These are phyloP conservation scores for Suricata suricatta DNA, from an alignment of 2,113 vertebrate species.

Conservation along the genomic window DNA sequence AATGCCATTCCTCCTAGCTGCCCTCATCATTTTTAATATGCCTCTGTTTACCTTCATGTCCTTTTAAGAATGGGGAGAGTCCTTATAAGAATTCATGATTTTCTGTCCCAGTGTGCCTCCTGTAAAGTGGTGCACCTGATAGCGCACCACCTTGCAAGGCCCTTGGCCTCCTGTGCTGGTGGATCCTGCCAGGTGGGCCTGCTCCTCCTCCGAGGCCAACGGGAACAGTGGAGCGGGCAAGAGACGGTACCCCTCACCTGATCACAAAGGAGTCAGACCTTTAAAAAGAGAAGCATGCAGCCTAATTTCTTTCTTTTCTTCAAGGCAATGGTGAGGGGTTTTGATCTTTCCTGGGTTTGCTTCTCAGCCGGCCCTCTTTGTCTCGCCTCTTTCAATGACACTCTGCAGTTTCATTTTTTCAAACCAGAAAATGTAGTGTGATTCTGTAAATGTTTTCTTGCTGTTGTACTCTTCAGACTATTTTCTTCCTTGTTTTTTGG, in stretches of 20 bases:
- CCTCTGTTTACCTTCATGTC: conserved; percentile 35
- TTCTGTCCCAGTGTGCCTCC: neutral
- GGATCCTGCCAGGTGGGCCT: neutral
- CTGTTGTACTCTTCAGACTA: conserved; percentile 91
- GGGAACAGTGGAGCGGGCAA: neutral
- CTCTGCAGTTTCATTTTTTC: conserved; percentile 81
- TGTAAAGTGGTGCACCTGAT: neutral
- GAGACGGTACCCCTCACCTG: conserved; percentile 53
- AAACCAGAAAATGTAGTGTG: conserved; percentile 86
- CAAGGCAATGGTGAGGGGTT: conserved; percentile 69
- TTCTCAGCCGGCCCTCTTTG: conserved; percentile 69
- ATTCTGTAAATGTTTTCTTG: conserved; percentile 91
- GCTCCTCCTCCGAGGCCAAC: neutral
- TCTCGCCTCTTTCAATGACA: conserved; percentile 77
- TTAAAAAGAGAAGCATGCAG: conserved; percentile 62
- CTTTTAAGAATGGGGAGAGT: neutral
- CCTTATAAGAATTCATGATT: neutral
- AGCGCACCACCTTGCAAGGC: neutral
- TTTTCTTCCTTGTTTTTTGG: conserved; percentile 91
- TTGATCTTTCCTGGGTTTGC: conserved; percentile 67
- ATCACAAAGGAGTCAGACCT: conserved; percentile 46
- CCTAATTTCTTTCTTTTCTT: conserved; percentile 66
- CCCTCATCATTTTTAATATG: neutral
- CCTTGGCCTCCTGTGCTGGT: neutral
- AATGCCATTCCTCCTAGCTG: conserved; percentile 8